Evolutionary conservation across 2,797 vertebrate genomes (phyloP).

Genomic region (Salarias fasciatus): DNA sequence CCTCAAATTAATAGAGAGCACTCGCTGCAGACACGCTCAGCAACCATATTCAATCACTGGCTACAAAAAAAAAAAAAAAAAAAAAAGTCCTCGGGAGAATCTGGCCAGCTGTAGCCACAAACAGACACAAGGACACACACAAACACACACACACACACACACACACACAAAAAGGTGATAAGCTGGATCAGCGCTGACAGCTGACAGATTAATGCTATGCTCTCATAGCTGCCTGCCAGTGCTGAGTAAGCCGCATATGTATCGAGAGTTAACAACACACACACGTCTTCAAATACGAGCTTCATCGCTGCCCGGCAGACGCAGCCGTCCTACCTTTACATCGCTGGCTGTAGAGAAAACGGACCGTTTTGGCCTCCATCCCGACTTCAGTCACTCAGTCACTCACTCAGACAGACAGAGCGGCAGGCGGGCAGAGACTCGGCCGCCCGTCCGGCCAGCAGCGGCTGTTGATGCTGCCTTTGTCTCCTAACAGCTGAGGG

Average conservation of each 20-base stretch:
- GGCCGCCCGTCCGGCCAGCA: slow-evolving; percentile 40
- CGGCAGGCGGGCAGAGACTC: slow-evolving; percentile 29
- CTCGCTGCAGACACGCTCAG: slow-evolving; percentile 63
- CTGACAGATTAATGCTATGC: slow-evolving; percentile 74
- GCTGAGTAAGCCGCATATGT: slow-evolving; percentile 25
- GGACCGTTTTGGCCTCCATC: slow-evolving; percentile 77
- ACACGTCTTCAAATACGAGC: background rate
- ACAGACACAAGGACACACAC: slow-evolving; percentile 20
- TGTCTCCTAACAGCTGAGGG: slow-evolving; percentile 80
- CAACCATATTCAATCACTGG: slow-evolving; percentile 70
- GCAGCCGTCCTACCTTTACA: slow-evolving; percentile 78
- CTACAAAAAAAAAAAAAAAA: no score
- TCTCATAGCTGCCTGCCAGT: slow-evolving; percentile 61
- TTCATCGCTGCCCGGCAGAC: background rate
- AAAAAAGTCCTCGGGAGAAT: slow-evolving; percentile 60
- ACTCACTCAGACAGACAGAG: slow-evolving; percentile 13
- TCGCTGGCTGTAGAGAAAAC: slow-evolving; percentile 72
- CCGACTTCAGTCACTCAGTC: slow-evolving; percentile 15
- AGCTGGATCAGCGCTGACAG: slow-evolving; percentile 63
- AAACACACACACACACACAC: slow-evolving; percentile 16
- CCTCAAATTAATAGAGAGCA: slow-evolving; percentile 80
- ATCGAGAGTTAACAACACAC: slow-evolving; percentile 29
- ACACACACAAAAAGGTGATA: slow-evolving; percentile 29
- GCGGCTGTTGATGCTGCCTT: slow-evolving; percentile 58
- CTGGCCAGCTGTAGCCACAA: slow-evolving; percentile 34